These are phyloP conservation scores for Meiosimyza platycephala DNA, from an alignment of 2,888 invertebrate species.

Conservation along the genomic window DNA sequence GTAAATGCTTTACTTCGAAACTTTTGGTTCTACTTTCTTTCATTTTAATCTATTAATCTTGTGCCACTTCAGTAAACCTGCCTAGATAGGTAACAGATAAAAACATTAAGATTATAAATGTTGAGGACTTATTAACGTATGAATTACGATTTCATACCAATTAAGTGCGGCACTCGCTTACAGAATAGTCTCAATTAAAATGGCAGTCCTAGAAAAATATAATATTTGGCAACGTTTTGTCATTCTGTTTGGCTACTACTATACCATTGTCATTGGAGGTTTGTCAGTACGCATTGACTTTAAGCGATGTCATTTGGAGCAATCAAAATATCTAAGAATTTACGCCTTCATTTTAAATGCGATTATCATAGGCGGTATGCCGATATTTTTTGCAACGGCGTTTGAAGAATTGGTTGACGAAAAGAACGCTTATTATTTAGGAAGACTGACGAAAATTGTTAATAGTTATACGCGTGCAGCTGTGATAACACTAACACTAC, in stretches of 20 bases:
- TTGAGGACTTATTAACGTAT: no score
- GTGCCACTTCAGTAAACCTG: no score
- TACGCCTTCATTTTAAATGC: background rate
- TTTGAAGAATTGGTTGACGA: background rate
- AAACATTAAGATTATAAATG: no score
- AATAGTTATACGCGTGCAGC: background rate
- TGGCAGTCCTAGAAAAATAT: no score
- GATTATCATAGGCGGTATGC: background rate
- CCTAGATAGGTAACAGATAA: no score
- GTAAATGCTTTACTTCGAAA: no score
- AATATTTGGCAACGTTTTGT: background rate
- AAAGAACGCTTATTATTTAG: background rate
- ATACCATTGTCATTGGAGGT: constrained; percentile 1
- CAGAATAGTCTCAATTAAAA: no score
- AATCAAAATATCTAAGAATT: background rate
- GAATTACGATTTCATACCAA: no score
- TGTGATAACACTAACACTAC: background rate
- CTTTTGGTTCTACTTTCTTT: no score
- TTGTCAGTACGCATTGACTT: background rate
- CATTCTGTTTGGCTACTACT: background rate
- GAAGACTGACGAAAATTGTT: background rate
- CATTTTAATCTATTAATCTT: no score
- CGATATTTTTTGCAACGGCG: background rate
- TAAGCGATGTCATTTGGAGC: background rate
- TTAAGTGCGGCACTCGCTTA: no score